Evolutionary conservation across 1,140 invertebrate genomes (phyloP).

Genomic region (Batillaria attramentaria): DNA sequence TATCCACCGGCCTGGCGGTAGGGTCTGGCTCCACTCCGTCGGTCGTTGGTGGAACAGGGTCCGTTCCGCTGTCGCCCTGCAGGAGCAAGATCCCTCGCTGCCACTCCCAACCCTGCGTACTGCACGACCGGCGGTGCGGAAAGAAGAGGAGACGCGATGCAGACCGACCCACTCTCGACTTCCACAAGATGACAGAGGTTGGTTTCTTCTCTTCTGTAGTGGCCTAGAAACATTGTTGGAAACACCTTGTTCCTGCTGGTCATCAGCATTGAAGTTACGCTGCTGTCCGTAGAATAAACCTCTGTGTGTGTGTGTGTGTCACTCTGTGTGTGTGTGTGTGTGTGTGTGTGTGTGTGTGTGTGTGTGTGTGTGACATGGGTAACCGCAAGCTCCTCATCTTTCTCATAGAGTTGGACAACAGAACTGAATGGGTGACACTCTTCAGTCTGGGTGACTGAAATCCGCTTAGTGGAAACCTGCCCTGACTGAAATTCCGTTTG

Average conservation of each 20-base stretch:
- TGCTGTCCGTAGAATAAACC: too few relatives aligned
- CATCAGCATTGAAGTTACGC: too few relatives aligned
- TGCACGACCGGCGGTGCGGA: conserved; percentile 63
- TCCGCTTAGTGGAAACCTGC: too few relatives aligned
- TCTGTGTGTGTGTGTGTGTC: background rate
- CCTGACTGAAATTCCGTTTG: too few relatives aligned
- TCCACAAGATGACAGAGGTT: conserved; percentile 68
- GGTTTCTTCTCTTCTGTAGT: too few relatives aligned
- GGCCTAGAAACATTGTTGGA: too few relatives aligned
- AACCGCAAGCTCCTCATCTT: too few relatives aligned
- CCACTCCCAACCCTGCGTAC: conserved; percentile 66
- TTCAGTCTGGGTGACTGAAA: too few relatives aligned
- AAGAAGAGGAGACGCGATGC: conserved; percentile 61
- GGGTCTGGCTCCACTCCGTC: conserved; percentile 47
- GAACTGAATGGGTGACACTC: too few relatives aligned
- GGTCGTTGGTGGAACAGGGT: conserved; percentile 37
- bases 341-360: background rate
- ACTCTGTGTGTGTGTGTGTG: background rate
- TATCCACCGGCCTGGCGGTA: conserved; percentile 28
- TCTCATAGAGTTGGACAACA: too few relatives aligned
- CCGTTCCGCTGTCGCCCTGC: conserved; percentile 48
- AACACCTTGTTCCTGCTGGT: too few relatives aligned
- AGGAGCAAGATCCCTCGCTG: conserved; percentile 60
- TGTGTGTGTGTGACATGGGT: conserved; percentile 7
- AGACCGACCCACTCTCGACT: conserved; percentile 63